phyloP scores from a whole-genome alignment of 2,113 vertebrate genomes.

The Columba livia region DNA sequence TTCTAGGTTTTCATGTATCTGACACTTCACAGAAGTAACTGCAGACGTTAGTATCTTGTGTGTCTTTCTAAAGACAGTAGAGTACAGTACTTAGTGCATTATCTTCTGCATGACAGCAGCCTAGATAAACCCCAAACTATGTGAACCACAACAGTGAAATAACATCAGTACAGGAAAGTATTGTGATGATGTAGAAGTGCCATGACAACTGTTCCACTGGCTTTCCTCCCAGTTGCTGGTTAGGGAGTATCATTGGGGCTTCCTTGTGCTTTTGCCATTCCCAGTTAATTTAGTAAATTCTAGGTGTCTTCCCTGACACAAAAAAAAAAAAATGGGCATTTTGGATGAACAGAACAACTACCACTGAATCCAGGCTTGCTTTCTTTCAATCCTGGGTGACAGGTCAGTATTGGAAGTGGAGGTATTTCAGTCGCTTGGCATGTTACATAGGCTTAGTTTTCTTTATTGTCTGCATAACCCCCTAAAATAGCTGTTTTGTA shows the following conservation, averaged over 20 bases:
- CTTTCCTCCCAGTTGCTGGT: background rate
- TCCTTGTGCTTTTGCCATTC: background rate
- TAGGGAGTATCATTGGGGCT: background rate
- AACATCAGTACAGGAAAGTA: background rate
- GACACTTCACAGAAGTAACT: background rate
- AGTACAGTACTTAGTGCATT: background rate
- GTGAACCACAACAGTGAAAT: background rate
- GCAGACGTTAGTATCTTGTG: background rate
- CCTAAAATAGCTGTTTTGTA: background rate
- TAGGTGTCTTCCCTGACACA: background rate
- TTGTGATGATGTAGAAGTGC: background rate
- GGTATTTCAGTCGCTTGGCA: background rate
- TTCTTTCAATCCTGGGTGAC: background rate
- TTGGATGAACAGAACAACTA: background rate
- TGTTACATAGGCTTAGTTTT: background rate
- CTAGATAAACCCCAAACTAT: background rate
- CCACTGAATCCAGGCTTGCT: background rate
- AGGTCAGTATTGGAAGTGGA: background rate
- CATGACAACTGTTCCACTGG: fast-evolving
- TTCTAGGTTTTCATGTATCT: background rate
- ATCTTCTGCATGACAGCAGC: background rate
- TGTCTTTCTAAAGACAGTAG: background rate
- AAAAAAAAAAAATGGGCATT: too few species aligned
- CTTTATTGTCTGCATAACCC: background rate
- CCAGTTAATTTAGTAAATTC: background rate